Evolutionary conservation across 2,888 invertebrate genomes (phyloP), one percentile per base, ranked within the genome.

Genomic region (Thyatira batis): DNA sequence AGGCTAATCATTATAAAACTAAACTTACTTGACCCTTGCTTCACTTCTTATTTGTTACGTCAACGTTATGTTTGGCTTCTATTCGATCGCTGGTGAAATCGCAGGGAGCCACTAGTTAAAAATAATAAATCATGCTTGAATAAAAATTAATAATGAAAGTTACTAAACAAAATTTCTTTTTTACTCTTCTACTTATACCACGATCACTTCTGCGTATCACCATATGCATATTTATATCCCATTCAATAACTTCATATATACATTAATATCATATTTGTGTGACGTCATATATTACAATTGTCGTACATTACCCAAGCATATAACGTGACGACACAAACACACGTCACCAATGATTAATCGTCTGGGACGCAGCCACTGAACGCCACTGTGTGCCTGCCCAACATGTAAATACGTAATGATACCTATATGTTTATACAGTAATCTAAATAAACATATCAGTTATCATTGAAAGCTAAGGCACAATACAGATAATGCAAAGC

Each of bases 271-370:
- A 10, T 28, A 28, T 3, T 28, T 28, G 1, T 28, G 10, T 25
- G 6, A 28, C 8, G 6, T 10, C 8, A 33, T 33, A 5, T 33
- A 33, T 33, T 5, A 33, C 13, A 17, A 39, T 39, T 8, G 17
- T 39, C 8, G 39, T 39, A 39, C 17, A 39, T 39, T 39, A 17
- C 17, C 2, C 39, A 17, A 13, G 27, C 2, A 20, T 48, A 17
- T 27, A 9, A 8, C 27, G 25, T 9, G 28, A 8, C 20, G 48
- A 28, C 48, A 27, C 17, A 10, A 27, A 27, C 48, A 48, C 27
- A 48, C 27, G 48, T 25, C 27, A 20, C 48, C 48, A 17, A 39
- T 27, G 48, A 48, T 17, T 28, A 27, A 48, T 48, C 20, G 27
- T 20, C 23, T 10, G 48, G 27, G 25, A 23, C 25, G 23, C 5